Percentiles rank a stretch among this genome's conserved stretches.
Conservation (phyloP, 2,797 vertebrate genomes). For the Leptodactylus fallax region DNA sequence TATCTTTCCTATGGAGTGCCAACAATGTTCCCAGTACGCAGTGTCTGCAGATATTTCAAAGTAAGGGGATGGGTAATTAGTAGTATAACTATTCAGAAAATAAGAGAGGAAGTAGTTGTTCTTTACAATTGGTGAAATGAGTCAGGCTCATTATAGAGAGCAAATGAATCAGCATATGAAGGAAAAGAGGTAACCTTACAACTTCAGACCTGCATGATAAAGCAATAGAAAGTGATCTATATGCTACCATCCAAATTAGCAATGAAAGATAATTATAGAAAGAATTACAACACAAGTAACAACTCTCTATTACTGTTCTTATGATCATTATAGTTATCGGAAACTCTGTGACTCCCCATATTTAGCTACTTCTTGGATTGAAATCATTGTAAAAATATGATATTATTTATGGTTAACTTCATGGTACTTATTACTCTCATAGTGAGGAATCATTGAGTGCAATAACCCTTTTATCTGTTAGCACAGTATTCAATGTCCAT, state of each 20-base stretch:
- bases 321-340: neutral
- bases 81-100: neutral
- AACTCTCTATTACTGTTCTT: neutral
- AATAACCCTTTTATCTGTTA: too few species aligned
- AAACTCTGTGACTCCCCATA: neutral
- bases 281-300: neutral
- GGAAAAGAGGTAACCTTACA: neutral
- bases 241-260: neutral
- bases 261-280: neutral
- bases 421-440: too few species aligned
- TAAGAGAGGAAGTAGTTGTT: neutral
- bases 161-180: neutral
- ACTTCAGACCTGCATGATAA: neutral
- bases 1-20: constrained; percentile 1
- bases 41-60: constrained; percentile 7
- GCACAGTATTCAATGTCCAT: too few species aligned
- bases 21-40: constrained; percentile 11
- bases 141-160: too few species aligned
- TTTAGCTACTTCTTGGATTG: neutral
- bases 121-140: constrained; percentile 1
- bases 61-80: neutral
- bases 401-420: too few species aligned
- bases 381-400: too few species aligned
- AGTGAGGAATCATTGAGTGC: too few species aligned
- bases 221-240: constrained; percentile 1